Conservation (phyloP, 2,113 vertebrate genomes). For the Mus spicilegus region DNA sequence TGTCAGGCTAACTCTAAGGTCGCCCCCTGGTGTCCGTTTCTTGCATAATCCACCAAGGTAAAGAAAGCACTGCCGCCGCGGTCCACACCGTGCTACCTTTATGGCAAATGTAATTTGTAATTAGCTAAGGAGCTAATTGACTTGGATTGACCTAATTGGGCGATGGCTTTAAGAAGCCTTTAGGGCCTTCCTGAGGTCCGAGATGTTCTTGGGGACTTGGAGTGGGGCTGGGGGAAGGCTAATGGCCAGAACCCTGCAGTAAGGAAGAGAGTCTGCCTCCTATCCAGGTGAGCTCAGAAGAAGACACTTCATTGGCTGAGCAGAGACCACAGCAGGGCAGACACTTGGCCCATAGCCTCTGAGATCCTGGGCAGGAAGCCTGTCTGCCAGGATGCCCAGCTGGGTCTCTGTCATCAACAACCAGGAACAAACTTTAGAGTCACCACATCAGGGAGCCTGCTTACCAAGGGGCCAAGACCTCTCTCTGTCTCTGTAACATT, state of each 20-base stretch:
- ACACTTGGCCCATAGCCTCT: neutral
- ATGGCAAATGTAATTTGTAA: neutral
- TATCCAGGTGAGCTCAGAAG: neutral
- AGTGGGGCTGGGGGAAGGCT: rapidly evolving
- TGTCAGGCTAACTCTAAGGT: neutral
- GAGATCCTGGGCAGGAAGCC: neutral
- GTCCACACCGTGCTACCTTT: neutral
- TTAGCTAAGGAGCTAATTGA: neutral
- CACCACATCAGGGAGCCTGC: neutral
- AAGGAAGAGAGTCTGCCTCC: neutral
- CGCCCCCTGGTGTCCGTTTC: neutral
- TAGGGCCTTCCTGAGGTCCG: neutral
- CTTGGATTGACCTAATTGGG: neutral
- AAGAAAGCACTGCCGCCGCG: neutral
- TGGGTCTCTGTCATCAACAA: neutral
- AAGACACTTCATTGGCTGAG: neutral
- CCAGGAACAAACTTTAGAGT: neutral
- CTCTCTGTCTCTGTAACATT: neutral
- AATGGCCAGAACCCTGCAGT: neutral
- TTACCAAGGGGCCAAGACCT: neutral
- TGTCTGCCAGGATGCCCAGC: neutral
- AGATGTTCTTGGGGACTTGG: neutral
- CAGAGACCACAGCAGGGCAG: neutral
- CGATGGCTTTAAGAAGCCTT: neutral
- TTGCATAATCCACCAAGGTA: neutral